A percentile compares a stretch with the other conserved stretches of the same genome.
phyloP scores from a whole-genome alignment of 2,113 vertebrate genomes.

The Xiphorhynchus elegans region DNA sequence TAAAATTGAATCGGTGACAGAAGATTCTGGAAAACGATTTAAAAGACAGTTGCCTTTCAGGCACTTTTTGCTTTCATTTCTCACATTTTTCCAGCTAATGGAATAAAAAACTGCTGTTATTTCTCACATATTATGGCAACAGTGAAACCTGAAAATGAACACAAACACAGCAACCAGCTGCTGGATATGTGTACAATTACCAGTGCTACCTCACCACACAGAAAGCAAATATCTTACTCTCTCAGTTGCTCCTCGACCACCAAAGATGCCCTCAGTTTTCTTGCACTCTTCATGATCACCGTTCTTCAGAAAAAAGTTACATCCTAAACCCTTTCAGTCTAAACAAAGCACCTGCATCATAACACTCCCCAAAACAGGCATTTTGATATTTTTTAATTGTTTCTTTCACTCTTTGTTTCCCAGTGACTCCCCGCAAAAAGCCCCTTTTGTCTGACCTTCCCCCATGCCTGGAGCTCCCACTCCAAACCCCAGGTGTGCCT shows the following conservation, averaged over 20 bases:
- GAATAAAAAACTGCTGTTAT: neutral
- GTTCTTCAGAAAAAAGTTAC: neutral
- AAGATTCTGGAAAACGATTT: neutral
- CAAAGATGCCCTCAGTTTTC: neutral
- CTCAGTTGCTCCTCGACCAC: neutral
- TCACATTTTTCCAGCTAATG: neutral
- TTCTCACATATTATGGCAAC: neutral
- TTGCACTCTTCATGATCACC: fast-evolving
- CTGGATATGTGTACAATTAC: neutral
- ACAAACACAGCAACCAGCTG: neutral
- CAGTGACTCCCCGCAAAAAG: neutral
- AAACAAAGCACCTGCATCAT: neutral
- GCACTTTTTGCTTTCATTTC: neutral
- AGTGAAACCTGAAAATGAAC: neutral
- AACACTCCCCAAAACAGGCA: neutral
- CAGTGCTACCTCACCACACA: neutral
- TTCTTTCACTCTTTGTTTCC: neutral
- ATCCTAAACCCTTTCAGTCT: neutral
- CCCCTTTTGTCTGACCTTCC: neutral
- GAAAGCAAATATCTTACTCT: neutral
- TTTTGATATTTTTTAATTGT: neutral
- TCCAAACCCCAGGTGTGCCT: neutral
- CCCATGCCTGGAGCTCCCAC: fast-evolving
- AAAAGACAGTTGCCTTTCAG: neutral
- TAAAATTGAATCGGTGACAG: neutral